Percentiles rank a stretch among this genome's conserved stretches.
These are phyloP conservation scores for Spea multiplicata DNA, from an alignment of 2,113 vertebrate species.

Conservation along the genomic window DNA sequence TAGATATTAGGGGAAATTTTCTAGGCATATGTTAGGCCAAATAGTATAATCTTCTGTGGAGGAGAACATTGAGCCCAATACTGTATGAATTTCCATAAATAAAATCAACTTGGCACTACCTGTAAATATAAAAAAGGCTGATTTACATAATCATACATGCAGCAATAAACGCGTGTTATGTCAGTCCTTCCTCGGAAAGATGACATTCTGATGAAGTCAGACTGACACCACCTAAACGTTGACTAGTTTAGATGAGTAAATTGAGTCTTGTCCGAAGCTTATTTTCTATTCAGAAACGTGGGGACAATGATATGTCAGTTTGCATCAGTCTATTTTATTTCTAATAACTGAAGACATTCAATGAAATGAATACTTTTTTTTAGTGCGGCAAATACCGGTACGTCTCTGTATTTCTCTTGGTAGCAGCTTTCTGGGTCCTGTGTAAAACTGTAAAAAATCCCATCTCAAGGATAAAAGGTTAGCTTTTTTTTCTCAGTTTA, in stretches of 20 bases:
- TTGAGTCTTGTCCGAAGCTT: constrained; percentile 34
- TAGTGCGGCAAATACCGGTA: background rate
- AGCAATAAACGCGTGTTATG: constrained; percentile 11
- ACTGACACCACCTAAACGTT: constrained; percentile 42
- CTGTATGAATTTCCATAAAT: constrained; percentile 47
- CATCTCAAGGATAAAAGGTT: constrained; percentile 38
- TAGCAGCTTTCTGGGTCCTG: background rate
- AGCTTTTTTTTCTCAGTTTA: constrained; percentile 1
- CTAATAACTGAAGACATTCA: constrained; percentile 30
- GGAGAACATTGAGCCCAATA: constrained; percentile 32
- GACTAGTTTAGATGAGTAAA: constrained; percentile 40
- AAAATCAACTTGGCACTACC: constrained; percentile 40
- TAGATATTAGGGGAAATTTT: constrained; percentile 18
- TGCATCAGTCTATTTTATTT: constrained; percentile 20
- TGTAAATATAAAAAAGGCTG: constrained; percentile 26
- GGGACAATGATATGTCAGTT: constrained; percentile 32
- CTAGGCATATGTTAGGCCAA: constrained; percentile 29
- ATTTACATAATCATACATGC: constrained; percentile 45
- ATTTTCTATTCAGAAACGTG: constrained; percentile 13
- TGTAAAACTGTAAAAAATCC: constrained; percentile 5
- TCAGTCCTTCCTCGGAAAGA: constrained; percentile 32
- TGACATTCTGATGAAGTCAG: constrained; percentile 44
- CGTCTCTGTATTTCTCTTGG: background rate
- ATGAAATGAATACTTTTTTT: constrained; percentile 1
- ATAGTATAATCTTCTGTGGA: constrained; percentile 36